Percentiles rank a stretch among this genome's conserved stretches.
Conservation (phyloP, 1,140 invertebrate species). For the Nomia melanderi region DNA sequence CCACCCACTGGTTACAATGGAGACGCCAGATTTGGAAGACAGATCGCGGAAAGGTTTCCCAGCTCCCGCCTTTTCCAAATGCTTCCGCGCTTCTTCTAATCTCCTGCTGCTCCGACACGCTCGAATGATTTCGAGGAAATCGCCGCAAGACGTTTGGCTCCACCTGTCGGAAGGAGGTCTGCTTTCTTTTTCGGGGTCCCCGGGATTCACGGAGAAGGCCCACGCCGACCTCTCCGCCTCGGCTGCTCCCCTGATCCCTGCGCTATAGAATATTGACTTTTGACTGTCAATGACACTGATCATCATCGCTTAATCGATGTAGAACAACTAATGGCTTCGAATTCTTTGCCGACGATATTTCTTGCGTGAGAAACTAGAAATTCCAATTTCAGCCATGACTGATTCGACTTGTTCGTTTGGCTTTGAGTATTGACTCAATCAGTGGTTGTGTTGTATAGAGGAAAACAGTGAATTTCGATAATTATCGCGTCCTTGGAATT, state of each 20-base stretch:
- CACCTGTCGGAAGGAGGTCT: neutral
- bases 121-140: constrained; percentile 58
- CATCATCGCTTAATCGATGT: constrained; percentile 35
- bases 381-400: neutral
- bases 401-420: neutral
- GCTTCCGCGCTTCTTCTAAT: constrained; percentile 52
- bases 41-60: neutral
- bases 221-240: neutral
- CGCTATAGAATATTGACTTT: constrained; percentile 56
- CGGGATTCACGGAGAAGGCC: neutral
- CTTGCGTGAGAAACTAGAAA: neutral
- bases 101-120: constrained; percentile 59
- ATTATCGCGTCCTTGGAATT: neutral
- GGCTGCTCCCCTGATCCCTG: constrained; percentile 17
- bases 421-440: neutral
- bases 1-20: constrained; percentile 18
- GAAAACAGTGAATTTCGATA: neutral
- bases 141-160: neutral
- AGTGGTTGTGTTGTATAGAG: no score
- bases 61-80: constrained; percentile 41
- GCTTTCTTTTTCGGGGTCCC: constrained; percentile 20
- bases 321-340: neutral
- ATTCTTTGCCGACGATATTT: neutral
- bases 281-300: constrained; percentile 43
- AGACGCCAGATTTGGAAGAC: no score